A percentile compares a stretch with the other conserved stretches of the same genome.
Conservation (phyloP, 2,797 vertebrate genomes). For the Adelosebastes latens region DNA sequence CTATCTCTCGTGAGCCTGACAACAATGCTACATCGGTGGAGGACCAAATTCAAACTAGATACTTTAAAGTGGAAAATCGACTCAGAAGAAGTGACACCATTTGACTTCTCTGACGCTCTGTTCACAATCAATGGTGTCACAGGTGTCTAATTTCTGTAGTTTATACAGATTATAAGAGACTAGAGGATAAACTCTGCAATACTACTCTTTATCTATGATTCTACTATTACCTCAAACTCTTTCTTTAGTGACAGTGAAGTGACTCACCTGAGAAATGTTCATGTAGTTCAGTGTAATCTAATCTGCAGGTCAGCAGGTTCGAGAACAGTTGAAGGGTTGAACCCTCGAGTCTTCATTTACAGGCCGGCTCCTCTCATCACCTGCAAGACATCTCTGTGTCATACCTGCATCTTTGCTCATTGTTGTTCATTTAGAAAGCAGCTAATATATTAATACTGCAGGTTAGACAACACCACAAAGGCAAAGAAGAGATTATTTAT, state of each 20-base stretch:
- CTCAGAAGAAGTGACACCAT: background rate
- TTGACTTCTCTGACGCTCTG: background rate
- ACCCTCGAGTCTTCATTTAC: background rate
- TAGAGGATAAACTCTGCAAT: background rate
- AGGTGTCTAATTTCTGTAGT: background rate
- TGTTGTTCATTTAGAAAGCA: background rate
- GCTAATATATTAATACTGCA: background rate
- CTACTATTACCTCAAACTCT: background rate
- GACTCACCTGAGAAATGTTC: background rate
- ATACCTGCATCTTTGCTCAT: background rate
- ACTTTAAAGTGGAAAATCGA: background rate
- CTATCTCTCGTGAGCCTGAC: background rate
- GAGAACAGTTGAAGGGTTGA: background rate
- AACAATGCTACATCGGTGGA: background rate
- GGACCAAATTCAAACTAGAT: background rate
- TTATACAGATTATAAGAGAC: background rate
- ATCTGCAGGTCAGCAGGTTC: background rate
- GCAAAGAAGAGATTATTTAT: background rate
- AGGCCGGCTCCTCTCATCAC: background rate
- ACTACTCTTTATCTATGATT: background rate
- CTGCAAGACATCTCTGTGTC: background rate
- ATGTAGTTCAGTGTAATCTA: background rate
- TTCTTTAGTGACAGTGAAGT: background rate
- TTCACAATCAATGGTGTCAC: background rate
- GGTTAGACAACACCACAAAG: background rate